These are phyloP conservation scores for Eubucco bourcierii DNA, from an alignment of 2,113 vertebrate species.

Conservation along the genomic window DNA sequence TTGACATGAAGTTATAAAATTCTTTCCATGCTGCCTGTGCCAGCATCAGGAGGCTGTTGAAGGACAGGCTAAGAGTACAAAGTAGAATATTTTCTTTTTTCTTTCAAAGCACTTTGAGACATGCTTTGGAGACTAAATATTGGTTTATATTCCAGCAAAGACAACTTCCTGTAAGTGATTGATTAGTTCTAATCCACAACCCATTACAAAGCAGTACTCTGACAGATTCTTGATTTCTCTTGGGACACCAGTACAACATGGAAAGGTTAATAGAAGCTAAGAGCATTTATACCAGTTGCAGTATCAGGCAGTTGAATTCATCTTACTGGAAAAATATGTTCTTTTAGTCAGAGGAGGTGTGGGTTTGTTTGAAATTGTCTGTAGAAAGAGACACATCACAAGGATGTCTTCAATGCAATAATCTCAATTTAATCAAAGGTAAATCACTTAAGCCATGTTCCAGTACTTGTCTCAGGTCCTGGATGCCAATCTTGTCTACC, in stretches of 20 bases:
- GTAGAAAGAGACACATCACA: not conserved
- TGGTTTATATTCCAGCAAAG: not conserved
- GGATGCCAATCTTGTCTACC: not conserved
- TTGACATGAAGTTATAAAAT: not conserved
- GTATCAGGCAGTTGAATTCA: not conserved
- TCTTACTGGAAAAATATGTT: not conserved
- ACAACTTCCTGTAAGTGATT: not conserved
- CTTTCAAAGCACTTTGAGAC: not conserved
- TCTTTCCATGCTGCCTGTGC: not conserved
- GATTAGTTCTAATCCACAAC: not conserved
- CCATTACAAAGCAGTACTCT: not conserved
- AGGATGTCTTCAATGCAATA: not conserved
- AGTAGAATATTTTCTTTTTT: not conserved
- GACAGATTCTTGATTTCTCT: conserved; percentile 18
- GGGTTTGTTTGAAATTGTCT: not conserved
- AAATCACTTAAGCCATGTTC: not conserved
- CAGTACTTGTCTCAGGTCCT: not conserved
- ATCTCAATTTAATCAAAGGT: not conserved
- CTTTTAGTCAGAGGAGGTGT: not conserved
- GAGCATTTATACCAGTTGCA: not conserved
- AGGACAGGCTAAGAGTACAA: not conserved
- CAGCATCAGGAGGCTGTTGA: not conserved
- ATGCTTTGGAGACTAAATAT: not conserved
- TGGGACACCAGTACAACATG: not conserved
- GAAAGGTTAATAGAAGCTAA: not conserved